These are phyloP conservation scores for Eilema caniola DNA, from an alignment of 2,888 invertebrate species.

Conservation along the genomic window DNA sequence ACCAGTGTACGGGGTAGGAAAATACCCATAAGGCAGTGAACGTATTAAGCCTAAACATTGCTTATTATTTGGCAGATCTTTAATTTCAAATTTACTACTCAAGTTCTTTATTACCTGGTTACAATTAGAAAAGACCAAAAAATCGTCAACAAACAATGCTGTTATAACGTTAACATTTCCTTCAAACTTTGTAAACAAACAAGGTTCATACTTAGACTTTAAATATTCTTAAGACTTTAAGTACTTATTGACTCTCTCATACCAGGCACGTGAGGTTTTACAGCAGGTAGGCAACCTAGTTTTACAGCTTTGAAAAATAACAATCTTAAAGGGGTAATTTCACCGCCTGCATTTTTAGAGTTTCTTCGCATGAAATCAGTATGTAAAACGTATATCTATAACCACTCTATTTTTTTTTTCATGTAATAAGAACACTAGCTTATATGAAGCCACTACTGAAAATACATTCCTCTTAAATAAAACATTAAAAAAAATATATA, in stretches of 20 bases:
- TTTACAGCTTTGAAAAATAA: constrained; percentile 18
- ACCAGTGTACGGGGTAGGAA: no score
- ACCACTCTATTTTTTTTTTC: no score
- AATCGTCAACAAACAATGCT: constrained; percentile 19
- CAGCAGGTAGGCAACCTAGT: no score
- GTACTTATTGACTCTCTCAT: constrained; percentile 11
- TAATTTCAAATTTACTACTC: constrained; percentile 18
- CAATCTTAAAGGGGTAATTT: constrained; percentile 17
- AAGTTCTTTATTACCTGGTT: background rate
- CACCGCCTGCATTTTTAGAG: no score
- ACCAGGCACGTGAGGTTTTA: constrained; percentile 1
- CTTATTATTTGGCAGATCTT: constrained; percentile 15
- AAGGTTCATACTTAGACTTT: constrained; percentile 16
- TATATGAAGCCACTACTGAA: no score
- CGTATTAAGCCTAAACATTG: constrained; percentile 17
- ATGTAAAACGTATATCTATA: no score
- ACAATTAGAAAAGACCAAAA: constrained; percentile 18
- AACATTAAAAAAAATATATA: no score
- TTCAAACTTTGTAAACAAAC: constrained; percentile 17
- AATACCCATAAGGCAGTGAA: no score
- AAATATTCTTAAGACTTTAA: background rate
- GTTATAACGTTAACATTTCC: constrained; percentile 8
- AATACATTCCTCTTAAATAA: no score
- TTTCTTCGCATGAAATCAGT: no score
- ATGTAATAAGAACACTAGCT: no score